Conservation (phyloP, 2,113 vertebrate species). For the Apodemus speciosus region DNA sequence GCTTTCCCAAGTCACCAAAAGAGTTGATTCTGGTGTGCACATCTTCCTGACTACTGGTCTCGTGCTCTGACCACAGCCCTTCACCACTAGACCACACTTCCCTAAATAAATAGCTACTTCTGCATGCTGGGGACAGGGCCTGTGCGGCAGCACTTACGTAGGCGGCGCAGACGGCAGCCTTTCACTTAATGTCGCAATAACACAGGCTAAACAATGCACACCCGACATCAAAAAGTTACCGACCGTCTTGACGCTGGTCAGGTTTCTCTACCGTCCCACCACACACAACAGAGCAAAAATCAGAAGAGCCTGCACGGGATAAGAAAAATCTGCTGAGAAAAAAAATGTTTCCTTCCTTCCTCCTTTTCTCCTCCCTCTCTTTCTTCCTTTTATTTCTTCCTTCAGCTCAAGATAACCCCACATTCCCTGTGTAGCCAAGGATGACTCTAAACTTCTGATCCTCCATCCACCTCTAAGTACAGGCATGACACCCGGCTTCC, state of each 20-base stretch:
- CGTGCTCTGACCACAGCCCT: constrained; percentile 74
- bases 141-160: constrained; percentile 78
- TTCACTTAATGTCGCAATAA: constrained; percentile 79
- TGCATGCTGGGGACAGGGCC: constrained; percentile 61
- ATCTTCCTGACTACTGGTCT: constrained; percentile 74
- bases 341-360: background rate
- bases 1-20: constrained; percentile 54
- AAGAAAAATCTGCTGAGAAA: background rate
- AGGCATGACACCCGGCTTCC: background rate
- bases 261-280: background rate
- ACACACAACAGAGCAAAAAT: background rate
- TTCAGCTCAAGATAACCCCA: background rate
- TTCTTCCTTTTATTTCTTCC: background rate
- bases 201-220: constrained; percentile 35
- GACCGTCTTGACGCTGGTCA: background rate
- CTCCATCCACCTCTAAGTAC: background rate
- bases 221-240: constrained; percentile 5
- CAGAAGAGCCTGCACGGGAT: background rate
- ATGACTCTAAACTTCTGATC: background rate
- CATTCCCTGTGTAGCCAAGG: background rate
- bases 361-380: background rate
- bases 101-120: constrained; percentile 79
- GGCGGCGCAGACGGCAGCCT: constrained; percentile 70
- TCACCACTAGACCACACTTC: constrained; percentile 80
- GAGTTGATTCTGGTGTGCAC: constrained; percentile 50